phyloP scores from a whole-genome alignment of 30 jellyfish, hydroid and myxozoan species.

The Aurelia coerulea region DNA sequence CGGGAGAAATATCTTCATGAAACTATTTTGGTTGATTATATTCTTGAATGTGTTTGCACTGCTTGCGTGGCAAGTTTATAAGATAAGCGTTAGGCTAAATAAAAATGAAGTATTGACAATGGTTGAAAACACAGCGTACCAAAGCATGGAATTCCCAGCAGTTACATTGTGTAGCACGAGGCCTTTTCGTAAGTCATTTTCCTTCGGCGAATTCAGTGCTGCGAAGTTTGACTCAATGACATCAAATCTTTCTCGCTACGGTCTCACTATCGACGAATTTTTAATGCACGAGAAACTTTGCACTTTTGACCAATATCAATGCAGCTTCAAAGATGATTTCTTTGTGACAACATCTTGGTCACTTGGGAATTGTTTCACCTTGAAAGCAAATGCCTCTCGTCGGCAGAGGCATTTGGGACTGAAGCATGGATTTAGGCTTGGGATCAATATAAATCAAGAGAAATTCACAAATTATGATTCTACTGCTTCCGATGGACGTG shows the following conservation, averaged over 20 bases:
- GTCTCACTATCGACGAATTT: neutral
- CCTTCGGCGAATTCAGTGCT: too few species aligned
- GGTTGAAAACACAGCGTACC: neutral
- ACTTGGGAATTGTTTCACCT: slow-evolving; percentile 1
- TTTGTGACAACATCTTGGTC: neutral
- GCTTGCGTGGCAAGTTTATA: neutral
- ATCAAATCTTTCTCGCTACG: neutral
- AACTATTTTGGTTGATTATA: neutral
- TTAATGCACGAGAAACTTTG: neutral
- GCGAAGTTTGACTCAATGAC: too few species aligned
- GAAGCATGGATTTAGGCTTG: neutral
- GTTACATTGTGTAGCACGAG: neutral
- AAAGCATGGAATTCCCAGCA: slow-evolving; percentile 1
- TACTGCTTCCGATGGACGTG: too few species aligned
- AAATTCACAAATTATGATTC: neutral
- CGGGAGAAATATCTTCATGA: neutral
- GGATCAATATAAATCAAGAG: neutral
- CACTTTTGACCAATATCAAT: neutral
- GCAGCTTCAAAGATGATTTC: neutral
- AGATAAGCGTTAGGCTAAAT: neutral
- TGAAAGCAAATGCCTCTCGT: neutral
- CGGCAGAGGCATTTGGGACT: neutral
- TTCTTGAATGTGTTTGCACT: neutral
- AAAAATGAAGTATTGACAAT: neutral
- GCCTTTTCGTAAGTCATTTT: too few species aligned